A percentile compares a stretch with the other conserved stretches of the same genome.
phyloP scores from a whole-genome alignment of 2,797 vertebrate genomes.

The Gymnothorax reevesii region DNA sequence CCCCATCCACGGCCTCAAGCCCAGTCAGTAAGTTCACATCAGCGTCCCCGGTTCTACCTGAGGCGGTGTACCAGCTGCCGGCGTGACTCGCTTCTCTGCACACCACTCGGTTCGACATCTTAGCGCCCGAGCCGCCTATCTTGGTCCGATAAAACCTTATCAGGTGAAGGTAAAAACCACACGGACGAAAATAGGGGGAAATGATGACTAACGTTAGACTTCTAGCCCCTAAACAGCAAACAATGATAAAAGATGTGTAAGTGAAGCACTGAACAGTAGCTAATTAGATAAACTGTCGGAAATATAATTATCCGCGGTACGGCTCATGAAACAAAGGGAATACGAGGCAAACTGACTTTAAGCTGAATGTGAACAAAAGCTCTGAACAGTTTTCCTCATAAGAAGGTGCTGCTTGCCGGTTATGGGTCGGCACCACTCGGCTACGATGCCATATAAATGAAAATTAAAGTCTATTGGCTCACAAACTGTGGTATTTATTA shows the following conservation, averaged over 20 bases:
- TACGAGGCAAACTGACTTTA: slow-evolving; percentile 18
- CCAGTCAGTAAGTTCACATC: slow-evolving; percentile 14
- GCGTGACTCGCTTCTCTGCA: slow-evolving; percentile 98
- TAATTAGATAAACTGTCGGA: not conserved
- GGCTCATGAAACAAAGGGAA: slow-evolving; percentile 22
- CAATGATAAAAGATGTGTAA: slow-evolving; percentile 20
- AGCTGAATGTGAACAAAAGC: slow-evolving; percentile 48
- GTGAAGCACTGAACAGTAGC: not conserved
- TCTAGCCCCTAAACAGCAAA: slow-evolving; percentile 33
- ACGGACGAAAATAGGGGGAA: slow-evolving; percentile 41
- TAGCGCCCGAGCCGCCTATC: slow-evolving; percentile 95
- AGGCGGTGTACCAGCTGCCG: slow-evolving; percentile 97
- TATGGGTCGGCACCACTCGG: slow-evolving; percentile 44
- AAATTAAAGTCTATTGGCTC: slow-evolving; percentile 30
- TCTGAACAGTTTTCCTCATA: slow-evolving; percentile 41
- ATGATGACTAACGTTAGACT: not conserved
- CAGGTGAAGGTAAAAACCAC: slow-evolving; percentile 48
- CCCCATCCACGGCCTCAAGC: slow-evolving; percentile 48
- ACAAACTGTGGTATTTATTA: slow-evolving; percentile 42
- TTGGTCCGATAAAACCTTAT: slow-evolving; percentile 70
- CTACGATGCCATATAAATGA: slow-evolving; percentile 39
- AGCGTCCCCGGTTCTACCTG: slow-evolving; percentile 76
- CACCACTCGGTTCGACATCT: slow-evolving; percentile 97
- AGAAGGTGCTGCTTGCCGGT: slow-evolving; percentile 42
- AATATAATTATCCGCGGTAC: not conserved